Percentiles rank a stretch among this genome's conserved stretches.
These are phyloP conservation scores for Oedothorax gibbosus DNA, from an alignment of 1,140 invertebrate genomes.

Conservation along the genomic window DNA sequence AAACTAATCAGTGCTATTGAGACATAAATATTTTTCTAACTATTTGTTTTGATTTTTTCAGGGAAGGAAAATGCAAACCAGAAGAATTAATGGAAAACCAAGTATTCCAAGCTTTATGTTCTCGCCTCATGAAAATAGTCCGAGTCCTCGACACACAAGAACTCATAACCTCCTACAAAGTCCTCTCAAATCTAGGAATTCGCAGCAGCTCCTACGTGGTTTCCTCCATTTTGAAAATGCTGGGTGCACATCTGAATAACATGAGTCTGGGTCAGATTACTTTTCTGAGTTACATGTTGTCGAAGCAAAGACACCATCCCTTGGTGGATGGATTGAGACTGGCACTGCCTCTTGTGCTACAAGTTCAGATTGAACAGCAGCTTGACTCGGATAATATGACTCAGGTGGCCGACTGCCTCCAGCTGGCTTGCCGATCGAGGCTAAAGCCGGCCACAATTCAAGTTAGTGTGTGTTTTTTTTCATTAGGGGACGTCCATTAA, in stretches of 20 bases:
- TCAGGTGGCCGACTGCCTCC: conserved; percentile 44
- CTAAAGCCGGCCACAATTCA: conserved; percentile 41
- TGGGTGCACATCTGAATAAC: conserved; percentile 53
- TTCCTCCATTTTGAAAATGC: conserved; percentile 47
- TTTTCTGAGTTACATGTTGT: conserved; percentile 54
- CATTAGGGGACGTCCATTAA: too few species aligned
- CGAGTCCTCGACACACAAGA: conserved; percentile 44
- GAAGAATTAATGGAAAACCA: conserved; percentile 7
- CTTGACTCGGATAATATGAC: conserved; percentile 40
- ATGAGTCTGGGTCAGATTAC: conserved; percentile 49
- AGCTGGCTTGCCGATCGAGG: conserved; percentile 19
- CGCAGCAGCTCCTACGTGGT: conserved; percentile 50
- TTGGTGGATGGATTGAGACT: conserved; percentile 59
- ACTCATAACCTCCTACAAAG: conserved; percentile 40
- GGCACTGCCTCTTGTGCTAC: conserved; percentile 62
- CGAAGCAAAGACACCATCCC: conserved; percentile 41
- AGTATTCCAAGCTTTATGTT: conserved; percentile 36
- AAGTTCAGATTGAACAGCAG: conserved; percentile 62
- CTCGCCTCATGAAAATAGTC: conserved; percentile 29
- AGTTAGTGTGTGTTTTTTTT: conserved; percentile 1
- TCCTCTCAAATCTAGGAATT: conserved; percentile 29
- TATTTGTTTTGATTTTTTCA: not conserved
- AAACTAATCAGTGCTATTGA: not conserved
- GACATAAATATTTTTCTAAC: not conserved
- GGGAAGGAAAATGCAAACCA: not conserved